Evolutionary conservation across 2,797 vertebrate species (phyloP).

Genomic region (Phataginus tricuspis): DNA sequence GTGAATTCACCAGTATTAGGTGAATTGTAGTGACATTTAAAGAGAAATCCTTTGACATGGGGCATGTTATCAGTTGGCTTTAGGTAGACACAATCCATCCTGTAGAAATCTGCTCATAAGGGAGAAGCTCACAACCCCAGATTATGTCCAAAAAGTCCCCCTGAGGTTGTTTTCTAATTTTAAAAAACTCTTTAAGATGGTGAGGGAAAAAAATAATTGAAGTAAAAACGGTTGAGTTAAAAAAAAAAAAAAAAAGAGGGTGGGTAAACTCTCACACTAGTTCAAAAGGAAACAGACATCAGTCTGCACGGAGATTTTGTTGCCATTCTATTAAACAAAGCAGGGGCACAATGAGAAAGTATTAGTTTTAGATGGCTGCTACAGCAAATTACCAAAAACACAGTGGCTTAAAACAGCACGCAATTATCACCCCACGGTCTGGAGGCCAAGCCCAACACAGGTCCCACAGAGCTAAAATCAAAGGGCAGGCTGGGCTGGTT

Average conservation of each 20-base stretch:
- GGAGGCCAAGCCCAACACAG: neutral
- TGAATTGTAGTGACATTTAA: neutral
- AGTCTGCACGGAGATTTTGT: neutral
- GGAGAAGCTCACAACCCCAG: neutral
- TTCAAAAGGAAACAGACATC: neutral
- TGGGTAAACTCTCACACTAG: neutral
- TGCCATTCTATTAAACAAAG: neutral
- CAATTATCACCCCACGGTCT: neutral
- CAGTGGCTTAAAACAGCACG: neutral
- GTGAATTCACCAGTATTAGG: too few species aligned
- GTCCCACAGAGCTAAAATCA: neutral
- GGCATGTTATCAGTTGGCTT: neutral
- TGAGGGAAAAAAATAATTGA: neutral
- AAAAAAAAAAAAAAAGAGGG: neutral
- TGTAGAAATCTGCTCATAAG: neutral
- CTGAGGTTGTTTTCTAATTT: neutral
- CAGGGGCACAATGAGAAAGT: neutral
- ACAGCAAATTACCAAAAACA: neutral
- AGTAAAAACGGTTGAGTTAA: neutral
- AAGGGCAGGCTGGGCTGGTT: neutral
- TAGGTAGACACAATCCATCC: neutral
- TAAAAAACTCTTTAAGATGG: neutral
- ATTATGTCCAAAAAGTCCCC: neutral
- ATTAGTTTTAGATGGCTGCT: neutral
- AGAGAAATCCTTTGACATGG: neutral